Evolutionary conservation across 2,797 vertebrate genomes (phyloP).

Genomic region (Moxostoma hubbsi): DNA sequence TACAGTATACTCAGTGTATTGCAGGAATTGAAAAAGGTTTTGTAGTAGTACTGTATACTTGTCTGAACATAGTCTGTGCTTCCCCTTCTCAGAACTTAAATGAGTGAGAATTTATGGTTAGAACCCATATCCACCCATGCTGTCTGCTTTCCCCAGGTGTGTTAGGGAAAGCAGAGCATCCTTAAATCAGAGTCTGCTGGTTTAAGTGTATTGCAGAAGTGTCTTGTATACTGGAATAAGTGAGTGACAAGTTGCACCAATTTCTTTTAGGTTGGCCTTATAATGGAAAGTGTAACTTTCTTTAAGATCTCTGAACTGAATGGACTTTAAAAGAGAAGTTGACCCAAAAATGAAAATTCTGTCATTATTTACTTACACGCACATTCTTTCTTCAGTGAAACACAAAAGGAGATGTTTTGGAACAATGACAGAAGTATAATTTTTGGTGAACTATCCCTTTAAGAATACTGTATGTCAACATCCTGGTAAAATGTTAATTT

Average conservation of each 20-base stretch:
- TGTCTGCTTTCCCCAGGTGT: conserved; percentile 7
- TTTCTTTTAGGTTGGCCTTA: neutral
- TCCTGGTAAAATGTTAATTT: conserved; percentile 35
- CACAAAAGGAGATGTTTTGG: no score
- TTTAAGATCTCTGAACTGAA: neutral
- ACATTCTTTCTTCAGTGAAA: no score
- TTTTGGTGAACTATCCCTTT: no score
- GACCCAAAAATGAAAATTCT: no score
- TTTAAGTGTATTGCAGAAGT: neutral
- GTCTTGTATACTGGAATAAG: neutral
- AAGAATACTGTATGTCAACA: conserved; percentile 13
- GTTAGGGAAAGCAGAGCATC: neutral
- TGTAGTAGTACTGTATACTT: no score
- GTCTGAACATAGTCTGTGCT: neutral
- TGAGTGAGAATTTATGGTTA: neutral
- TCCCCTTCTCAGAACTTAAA: neutral
- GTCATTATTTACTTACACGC: no score
- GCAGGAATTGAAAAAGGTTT: no score
- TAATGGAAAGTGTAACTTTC: neutral
- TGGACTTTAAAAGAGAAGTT: no score
- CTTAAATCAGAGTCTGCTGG: neutral
- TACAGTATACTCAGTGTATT: no score
- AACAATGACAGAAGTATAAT: no score
- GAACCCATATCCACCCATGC: neutral
- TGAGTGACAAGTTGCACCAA: neutral